These are phyloP conservation scores for Hololepta plana DNA, from an alignment of 2,888 invertebrate genomes.

Conservation along the genomic window DNA sequence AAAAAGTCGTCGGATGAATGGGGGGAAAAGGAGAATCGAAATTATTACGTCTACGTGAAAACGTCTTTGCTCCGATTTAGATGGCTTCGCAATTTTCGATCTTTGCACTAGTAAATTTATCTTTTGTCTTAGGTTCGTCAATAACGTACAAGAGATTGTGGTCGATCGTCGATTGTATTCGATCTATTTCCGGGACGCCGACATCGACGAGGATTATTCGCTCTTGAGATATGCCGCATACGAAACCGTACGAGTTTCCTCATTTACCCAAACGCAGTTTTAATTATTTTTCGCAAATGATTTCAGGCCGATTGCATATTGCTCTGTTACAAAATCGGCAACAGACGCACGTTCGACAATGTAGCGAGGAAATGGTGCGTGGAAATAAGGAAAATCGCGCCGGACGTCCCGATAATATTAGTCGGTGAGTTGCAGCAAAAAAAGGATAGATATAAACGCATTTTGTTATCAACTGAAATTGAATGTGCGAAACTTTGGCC, in stretches of 20 bases:
- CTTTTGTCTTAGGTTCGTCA: slow-evolving; percentile 11
- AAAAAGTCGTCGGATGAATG: too few species aligned
- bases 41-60: too few species aligned
- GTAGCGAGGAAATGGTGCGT: slow-evolving; percentile 14
- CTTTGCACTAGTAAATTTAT: slow-evolving; percentile 3
- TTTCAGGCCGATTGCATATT: slow-evolving; percentile 14
- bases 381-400: slow-evolving; percentile 13
- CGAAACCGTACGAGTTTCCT: slow-evolving; percentile 12
- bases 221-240: slow-evolving; percentile 11
- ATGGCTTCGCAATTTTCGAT: too few species aligned
- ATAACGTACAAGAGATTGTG: slow-evolving; percentile 13
- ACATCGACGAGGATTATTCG: slow-evolving; percentile 13
- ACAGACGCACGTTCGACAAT: slow-evolving; percentile 12
- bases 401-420: slow-evolving; percentile 12
- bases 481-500: too few species aligned
- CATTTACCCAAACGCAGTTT: not conserved
- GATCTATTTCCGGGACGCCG: slow-evolving; percentile 14
- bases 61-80: too few species aligned
- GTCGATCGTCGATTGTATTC: slow-evolving; percentile 13
- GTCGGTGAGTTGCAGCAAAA: slow-evolving; percentile 14
- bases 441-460: too few species aligned
- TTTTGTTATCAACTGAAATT: too few species aligned
- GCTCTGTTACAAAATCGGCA: slow-evolving; percentile 14
- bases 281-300: not conserved
- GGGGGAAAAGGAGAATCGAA: too few species aligned